phyloP scores from a whole-genome alignment of 2,888 invertebrate genomes.

The Limulus polyphemus region DNA sequence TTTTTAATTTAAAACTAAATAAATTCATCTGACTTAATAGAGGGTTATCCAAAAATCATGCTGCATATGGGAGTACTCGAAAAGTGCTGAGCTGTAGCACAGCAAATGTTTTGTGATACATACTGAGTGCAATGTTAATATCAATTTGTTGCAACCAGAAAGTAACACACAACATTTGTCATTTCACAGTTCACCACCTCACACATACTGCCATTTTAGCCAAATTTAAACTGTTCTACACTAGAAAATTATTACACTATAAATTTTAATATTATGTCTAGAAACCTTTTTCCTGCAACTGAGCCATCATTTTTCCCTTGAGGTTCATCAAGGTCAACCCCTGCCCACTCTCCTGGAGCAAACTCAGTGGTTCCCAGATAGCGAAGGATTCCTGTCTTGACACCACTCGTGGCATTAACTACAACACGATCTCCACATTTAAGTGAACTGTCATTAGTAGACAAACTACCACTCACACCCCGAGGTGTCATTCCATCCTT shows the following conservation, averaged over 20 bases:
- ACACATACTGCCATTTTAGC: too few species aligned
- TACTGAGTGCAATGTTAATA: too few species aligned
- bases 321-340: conserved; percentile 85
- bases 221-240: too few species aligned
- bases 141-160: too few species aligned
- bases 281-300: conserved; percentile 74
- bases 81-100: too few species aligned
- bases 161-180: too few species aligned
- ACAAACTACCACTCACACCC: conserved; percentile 16
- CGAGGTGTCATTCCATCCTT: conserved; percentile 7
- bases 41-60: too few species aligned
- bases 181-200: too few species aligned
- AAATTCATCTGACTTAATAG: too few species aligned
- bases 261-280: neutral
- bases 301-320: conserved; percentile 93
- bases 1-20: too few species aligned
- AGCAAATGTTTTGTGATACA: too few species aligned
- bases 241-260: neutral
- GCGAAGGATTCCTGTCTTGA: conserved; percentile 67
- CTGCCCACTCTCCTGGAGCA: conserved; percentile 87
- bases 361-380: conserved; percentile 81
- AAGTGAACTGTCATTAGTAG: conserved; percentile 35
- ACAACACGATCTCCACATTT: conserved; percentile 83
- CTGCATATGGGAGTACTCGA: too few species aligned
- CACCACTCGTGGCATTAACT: conserved; percentile 61